phyloP scores from a whole-genome alignment of 2,888 invertebrate species.

The Athripsodes cinereus region DNA sequence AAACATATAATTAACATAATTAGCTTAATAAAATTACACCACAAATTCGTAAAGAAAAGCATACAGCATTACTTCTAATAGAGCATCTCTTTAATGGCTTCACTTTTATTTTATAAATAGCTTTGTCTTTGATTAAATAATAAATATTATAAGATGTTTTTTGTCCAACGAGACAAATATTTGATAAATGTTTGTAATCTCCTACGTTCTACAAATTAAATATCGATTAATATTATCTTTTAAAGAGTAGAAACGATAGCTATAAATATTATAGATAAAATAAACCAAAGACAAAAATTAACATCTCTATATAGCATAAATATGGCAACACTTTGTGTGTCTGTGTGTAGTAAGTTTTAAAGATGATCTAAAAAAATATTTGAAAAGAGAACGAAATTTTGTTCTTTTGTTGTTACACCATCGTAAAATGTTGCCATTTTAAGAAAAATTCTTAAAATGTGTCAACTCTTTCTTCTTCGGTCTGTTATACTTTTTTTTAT shows the following conservation, averaged over 20 bases:
- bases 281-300: neutral
- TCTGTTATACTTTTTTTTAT: no score
- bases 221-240: no score
- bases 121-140: no score
- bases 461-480: neutral
- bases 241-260: neutral
- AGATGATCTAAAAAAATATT: neutral
- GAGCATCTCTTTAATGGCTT: constrained; percentile 9
- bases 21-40: no score
- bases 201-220: no score
- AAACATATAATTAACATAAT: no score
- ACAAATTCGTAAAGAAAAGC: no score
- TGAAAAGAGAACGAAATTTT: no score
- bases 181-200: no score
- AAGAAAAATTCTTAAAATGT: constrained; percentile 1
- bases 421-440: constrained; percentile 8
- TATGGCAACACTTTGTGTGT: neutral
- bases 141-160: no score
- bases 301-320: neutral
- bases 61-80: neutral
- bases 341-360: neutral
- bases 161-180: no score
- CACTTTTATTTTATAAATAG: no score
- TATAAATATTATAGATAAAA: neutral
- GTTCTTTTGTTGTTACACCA: neutral